A percentile compares a stretch with the other conserved stretches of the same genome.
Conservation (phyloP, 1,140 invertebrate species). For the Helicorthomorpha holstii region DNA sequence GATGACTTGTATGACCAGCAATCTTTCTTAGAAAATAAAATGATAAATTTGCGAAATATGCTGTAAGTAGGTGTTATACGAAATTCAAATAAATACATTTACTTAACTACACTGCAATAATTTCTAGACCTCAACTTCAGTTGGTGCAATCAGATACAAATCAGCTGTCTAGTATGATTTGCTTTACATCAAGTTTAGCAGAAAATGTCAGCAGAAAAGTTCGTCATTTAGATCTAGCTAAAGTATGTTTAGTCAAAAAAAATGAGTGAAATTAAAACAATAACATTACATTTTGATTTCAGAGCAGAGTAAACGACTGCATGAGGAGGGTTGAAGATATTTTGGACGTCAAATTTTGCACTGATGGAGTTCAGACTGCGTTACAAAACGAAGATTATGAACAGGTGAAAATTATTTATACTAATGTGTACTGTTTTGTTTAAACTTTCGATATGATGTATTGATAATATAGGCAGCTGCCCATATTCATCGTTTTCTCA, state of each 20-base stretch:
- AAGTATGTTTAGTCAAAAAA: conserved; percentile 38
- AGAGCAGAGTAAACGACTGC: conserved; percentile 85
- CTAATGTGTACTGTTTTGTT: neutral
- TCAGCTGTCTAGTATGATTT: conserved; percentile 61
- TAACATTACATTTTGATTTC: conserved; percentile 5
- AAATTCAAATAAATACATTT: too few relatives aligned
- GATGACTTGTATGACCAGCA: conserved; percentile 39
- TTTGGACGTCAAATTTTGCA: conserved; percentile 86
- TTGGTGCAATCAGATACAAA: conserved; percentile 49
- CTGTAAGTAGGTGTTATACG: conserved; percentile 18
- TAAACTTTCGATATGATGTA: neutral
- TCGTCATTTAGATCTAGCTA: conserved; percentile 75
- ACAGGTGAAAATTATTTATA: neutral
- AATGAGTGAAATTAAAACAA: neutral
- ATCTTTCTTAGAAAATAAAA: conserved; percentile 44
- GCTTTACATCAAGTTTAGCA: conserved; percentile 72
- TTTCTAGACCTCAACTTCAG: conserved; percentile 41
- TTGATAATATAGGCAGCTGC: conserved; percentile 55
- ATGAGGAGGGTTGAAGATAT: conserved; percentile 90
- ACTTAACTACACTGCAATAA: neutral
- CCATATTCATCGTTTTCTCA: conserved; percentile 85
- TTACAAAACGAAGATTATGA: conserved; percentile 54
- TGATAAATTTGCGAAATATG: conserved; percentile 37
- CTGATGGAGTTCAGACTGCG: conserved; percentile 83
- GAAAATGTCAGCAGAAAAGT: conserved; percentile 94